Percentiles rank a stretch among this genome's conserved stretches.
phyloP scores from a whole-genome alignment of 2,113 vertebrate genomes.

The Globicephala melas region DNA sequence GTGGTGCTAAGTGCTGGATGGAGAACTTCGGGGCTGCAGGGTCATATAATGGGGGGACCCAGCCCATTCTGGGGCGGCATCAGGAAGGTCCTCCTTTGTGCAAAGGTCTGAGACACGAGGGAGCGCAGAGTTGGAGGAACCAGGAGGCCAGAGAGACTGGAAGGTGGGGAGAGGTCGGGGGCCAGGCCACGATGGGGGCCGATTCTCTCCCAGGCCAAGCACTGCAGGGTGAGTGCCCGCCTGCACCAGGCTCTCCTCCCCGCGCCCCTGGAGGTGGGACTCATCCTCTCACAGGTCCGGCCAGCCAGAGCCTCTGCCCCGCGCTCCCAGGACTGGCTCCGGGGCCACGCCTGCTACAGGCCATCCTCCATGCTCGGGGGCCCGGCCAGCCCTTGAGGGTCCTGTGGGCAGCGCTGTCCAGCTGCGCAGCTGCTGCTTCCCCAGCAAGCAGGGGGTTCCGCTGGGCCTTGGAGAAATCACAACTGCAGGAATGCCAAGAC shows the following conservation, averaged over 20 bases:
- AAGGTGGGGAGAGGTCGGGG: neutral
- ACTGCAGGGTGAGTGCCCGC: neutral
- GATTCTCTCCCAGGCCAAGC: neutral
- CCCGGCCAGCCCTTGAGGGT: accelerated
- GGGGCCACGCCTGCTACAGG: accelerated
- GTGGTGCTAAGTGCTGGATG: too few relatives aligned
- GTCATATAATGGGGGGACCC: neutral
- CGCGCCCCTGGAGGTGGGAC: neutral
- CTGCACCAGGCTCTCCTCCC: neutral
- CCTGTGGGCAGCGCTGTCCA: neutral
- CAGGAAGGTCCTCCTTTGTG: neutral
- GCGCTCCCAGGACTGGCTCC: neutral
- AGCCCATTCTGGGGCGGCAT: accelerated
- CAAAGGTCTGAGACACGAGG: neutral
- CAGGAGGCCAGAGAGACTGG: neutral
- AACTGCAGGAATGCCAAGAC: neutral
- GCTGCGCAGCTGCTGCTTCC: accelerated
- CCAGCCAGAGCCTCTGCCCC: neutral
- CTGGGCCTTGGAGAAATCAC: too few relatives aligned
- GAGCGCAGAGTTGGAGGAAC: neutral
- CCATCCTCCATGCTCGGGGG: neutral
- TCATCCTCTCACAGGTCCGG: accelerated
- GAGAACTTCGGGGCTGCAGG: neutral
- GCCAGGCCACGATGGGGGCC: neutral
- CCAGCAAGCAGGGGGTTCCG: accelerated